These are phyloP conservation scores for Apostichopus californicus DNA, from an alignment of 35 echinoderm and acorn worm species.

Conservation along the genomic window DNA sequence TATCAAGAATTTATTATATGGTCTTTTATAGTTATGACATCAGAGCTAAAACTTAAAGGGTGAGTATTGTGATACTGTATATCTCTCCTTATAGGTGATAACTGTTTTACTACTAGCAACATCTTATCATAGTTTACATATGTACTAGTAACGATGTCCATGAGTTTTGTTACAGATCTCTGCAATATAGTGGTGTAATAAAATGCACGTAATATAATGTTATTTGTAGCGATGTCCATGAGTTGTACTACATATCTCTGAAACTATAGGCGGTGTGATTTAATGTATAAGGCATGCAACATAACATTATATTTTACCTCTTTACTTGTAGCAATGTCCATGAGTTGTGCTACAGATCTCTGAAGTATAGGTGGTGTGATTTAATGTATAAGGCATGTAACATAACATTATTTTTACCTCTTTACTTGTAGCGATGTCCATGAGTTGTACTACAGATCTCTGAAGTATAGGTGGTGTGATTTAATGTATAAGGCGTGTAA, in stretches of 20 bases:
- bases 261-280: background rate
- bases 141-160: background rate
- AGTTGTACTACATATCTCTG: slow-evolving; percentile 10
- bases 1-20: too few relatives aligned
- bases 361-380: background rate
- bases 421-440: background rate
- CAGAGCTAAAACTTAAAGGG: too few relatives aligned
- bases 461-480: background rate
- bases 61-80: too few relatives aligned
- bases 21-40: too few relatives aligned
- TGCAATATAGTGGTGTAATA: background rate
- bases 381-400: too few relatives aligned
- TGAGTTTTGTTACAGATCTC: background rate
- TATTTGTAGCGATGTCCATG: background rate
- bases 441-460: slow-evolving; percentile 13
- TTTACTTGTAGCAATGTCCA: background rate
- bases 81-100: too few relatives aligned
- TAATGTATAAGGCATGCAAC: too few relatives aligned
- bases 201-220: background rate
- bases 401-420: background rate
- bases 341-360: slow-evolving; percentile 8
- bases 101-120: too few relatives aligned
- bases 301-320: too few relatives aligned
- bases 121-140: background rate
- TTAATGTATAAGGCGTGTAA: too few relatives aligned